Percentiles rank a stretch among this genome's conserved stretches.
These are phyloP conservation scores for Drosophila nannoptera DNA, from an alignment of 1,140 invertebrate genomes.

Conservation along the genomic window DNA sequence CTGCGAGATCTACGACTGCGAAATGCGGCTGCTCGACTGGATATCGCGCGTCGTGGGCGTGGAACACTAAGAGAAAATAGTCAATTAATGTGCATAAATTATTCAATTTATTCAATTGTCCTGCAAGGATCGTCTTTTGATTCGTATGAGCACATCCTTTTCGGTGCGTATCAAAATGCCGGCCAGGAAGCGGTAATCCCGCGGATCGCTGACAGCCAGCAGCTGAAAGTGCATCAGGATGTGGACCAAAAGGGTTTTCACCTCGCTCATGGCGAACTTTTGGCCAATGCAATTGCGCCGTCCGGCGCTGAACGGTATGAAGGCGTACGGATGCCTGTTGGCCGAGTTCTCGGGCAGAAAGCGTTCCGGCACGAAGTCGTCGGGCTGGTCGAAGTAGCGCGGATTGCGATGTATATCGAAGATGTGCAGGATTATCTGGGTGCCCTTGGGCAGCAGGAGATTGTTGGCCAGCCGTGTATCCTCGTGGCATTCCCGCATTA, in stretches of 20 bases:
- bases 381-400: constrained; percentile 84
- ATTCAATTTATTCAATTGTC: too few species aligned
- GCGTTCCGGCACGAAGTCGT: constrained; percentile 87
- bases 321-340: constrained; percentile 79
- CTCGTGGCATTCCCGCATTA: constrained; percentile 81
- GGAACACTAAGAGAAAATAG: background rate
- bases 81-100: background rate
- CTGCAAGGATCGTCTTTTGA: background rate
- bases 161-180: constrained; percentile 49
- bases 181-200: constrained; percentile 35
- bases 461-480: constrained; percentile 78
- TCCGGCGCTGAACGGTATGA: constrained; percentile 82
- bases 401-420: constrained; percentile 82
- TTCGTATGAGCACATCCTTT: constrained; percentile 33
- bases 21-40: constrained; percentile 49
- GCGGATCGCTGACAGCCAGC: background rate
- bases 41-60: constrained; percentile 36
- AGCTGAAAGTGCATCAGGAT: too few species aligned
- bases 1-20: constrained; percentile 53
- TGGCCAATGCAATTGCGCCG: constrained; percentile 59
- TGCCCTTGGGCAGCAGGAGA: constrained; percentile 79
- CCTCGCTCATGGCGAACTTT: constrained; percentile 79
- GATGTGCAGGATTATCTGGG: constrained; percentile 78
- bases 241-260: constrained; percentile 59
- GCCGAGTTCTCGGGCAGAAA: constrained; percentile 84